Base-by-base conservation (phyloP, 2,797 vertebrate species). In the Oreochromis grahami region DNA sequence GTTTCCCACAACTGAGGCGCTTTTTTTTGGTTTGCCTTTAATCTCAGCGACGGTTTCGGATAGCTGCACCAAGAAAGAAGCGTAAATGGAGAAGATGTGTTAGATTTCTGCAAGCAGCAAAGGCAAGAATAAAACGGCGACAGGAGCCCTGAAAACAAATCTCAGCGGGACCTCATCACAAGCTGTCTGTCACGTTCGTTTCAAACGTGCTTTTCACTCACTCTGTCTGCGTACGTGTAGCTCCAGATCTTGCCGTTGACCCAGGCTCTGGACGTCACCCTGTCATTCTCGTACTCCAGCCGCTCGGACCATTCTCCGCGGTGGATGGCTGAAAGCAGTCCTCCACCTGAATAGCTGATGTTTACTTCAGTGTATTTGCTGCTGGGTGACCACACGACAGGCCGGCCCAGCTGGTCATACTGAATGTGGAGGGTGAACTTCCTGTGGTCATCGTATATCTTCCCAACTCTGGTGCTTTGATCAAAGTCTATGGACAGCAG, bases 231-330 rank as follows among this genome's bases (percentile, higher is more conserved):
- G 41, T 98, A 99, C 1, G 98, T 99, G 96, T 99, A 99, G 95
- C 97, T 99, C 98, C 99, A 99, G 94, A 99, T 99, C 96, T 99
- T 99, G 32, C 99, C 99, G 80, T 99, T 99, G 84, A 98, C 97
- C 98, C 98, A 99, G 12, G 98, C 98, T 91, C 98, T 96, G 88
- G 98, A 98, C 87, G 98, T 92, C 56, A 99, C 97, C 92, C 97
- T 97, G 80, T 98, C 97, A 8, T 96, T 98, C 81, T 99, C 98
- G 50, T 99, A 99, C 86, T 99, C 98, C 93, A 98, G 97, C 90
- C 97, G 97, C 91, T 99, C 98, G 8, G 97, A 97, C 98, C 98
- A 99, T 1, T 97, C 97, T 43, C 98, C 99, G n/a, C 98, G 96
- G 93, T 99, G 97, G 91, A 99, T 99, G 86, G 96, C 94, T 1